Conservation (phyloP, 2,797 vertebrate genomes). For the Zenarchopterus dispar region DNA sequence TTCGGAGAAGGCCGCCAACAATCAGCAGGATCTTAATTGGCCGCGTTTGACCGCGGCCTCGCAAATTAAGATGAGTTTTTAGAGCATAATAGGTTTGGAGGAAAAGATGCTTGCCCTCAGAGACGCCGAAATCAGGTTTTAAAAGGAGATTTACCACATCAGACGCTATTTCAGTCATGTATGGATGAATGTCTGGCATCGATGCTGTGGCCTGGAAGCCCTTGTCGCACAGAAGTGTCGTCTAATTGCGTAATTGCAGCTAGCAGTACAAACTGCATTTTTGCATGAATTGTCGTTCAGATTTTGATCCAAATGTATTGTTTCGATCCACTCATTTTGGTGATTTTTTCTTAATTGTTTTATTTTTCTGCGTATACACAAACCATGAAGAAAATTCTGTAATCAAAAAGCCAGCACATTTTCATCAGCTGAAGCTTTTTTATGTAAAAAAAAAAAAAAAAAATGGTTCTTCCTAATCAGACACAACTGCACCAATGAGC, state of each 20-base stretch:
- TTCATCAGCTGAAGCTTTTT: slow-evolving; percentile 2
- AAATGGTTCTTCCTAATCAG: slow-evolving; percentile 60
- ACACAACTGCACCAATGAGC: slow-evolving; percentile 18
- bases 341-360: too few relatives aligned
- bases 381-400: too few relatives aligned
- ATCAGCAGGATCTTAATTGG: slow-evolving; percentile 93
- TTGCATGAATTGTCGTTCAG: too few relatives aligned
- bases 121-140: slow-evolving; percentile 21
- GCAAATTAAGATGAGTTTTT: slow-evolving; percentile 84
- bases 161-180: slow-evolving; percentile 17
- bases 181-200: too few relatives aligned
- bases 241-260: slow-evolving; percentile 1
- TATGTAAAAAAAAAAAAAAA: slow-evolving; percentile 13
- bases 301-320: too few relatives aligned
- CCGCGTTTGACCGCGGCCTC: slow-evolving; percentile 86
- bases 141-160: slow-evolving; percentile 19
- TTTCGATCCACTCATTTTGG: too few relatives aligned
- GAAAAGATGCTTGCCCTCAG: slow-evolving; percentile 21
- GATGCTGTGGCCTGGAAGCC: too few relatives aligned
- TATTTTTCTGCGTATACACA: too few relatives aligned
- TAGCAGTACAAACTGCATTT: neutral
- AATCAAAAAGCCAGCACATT: neutral
- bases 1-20: slow-evolving; percentile 82
- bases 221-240: neutral
- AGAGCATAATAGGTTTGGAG: slow-evolving; percentile 49